These are phyloP conservation scores for Fopius arisanus DNA, from an alignment of 1,140 invertebrate genomes.

Conservation along the genomic window DNA sequence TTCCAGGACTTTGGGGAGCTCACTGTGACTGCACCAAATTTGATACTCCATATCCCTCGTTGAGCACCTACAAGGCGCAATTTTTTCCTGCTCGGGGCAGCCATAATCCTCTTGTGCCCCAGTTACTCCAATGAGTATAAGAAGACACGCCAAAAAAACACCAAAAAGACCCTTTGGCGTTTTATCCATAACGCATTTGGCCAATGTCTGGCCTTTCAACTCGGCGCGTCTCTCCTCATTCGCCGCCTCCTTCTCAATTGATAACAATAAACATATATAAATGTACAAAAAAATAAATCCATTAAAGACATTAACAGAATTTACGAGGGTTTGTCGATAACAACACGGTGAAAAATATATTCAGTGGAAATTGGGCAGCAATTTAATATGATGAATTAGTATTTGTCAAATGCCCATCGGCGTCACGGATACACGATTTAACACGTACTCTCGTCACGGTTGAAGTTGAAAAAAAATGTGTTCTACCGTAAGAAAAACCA, in stretches of 20 bases:
- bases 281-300: too few relatives aligned
- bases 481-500: slow-evolving; percentile 57
- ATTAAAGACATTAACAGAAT: too few relatives aligned
- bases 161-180: slow-evolving; percentile 54
- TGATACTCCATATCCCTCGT: slow-evolving; percentile 72
- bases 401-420: slow-evolving; percentile 14
- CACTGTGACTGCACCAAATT: slow-evolving; percentile 86
- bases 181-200: slow-evolving; percentile 60
- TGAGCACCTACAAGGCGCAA: slow-evolving; percentile 74
- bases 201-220: neutral
- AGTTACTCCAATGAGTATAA: slow-evolving; percentile 34
- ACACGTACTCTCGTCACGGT: slow-evolving; percentile 56
- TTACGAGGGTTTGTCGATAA: too few relatives aligned
- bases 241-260: too few relatives aligned
- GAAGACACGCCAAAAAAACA: slow-evolving; percentile 42
- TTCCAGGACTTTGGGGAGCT: slow-evolving; percentile 76
- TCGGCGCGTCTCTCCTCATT: neutral
- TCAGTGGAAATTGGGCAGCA: too few relatives aligned
- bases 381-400: neutral
- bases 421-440: slow-evolving; percentile 41
- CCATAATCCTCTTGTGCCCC: slow-evolving; percentile 55
- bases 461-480: slow-evolving; percentile 56
- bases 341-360: too few relatives aligned
- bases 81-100: slow-evolving; percentile 72
- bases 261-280: neutral